These are phyloP conservation scores for Otis tarda DNA, from an alignment of 2,113 vertebrate genomes.

Conservation along the genomic window DNA sequence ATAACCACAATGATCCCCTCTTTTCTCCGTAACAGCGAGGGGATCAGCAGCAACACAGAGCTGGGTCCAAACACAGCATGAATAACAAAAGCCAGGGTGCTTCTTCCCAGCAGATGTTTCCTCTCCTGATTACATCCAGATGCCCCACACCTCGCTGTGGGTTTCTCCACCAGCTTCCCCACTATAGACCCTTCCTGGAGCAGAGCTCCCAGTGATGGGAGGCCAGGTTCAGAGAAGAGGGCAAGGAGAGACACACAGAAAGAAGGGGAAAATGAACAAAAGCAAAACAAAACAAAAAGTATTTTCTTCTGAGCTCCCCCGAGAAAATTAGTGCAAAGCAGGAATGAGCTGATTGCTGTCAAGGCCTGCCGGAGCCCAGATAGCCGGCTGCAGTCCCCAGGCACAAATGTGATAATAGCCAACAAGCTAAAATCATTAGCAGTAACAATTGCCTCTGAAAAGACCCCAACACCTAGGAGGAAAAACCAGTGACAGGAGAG, in stretches of 20 bases:
- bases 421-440: constrained; percentile 69
- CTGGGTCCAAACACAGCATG: background rate
- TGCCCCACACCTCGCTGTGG: background rate
- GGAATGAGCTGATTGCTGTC: constrained; percentile 61
- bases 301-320: background rate
- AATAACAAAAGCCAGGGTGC: background rate
- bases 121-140: background rate
- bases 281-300: background rate
- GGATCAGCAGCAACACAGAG: background rate
- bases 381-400: constrained; percentile 53
- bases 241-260: background rate
- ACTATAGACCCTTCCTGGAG: accelerated
- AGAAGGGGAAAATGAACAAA: accelerated
- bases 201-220: background rate
- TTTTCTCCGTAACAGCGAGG: background rate
- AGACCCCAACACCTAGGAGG: constrained; percentile 33
- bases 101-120: background rate
- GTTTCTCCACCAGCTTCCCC: background rate
- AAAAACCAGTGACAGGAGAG: background rate
- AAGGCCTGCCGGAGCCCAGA: constrained; percentile 50
- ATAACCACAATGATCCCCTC: constrained; percentile 9
- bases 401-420: constrained; percentile 64
- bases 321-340: constrained; percentile 55
- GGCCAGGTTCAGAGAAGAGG: background rate
- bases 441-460: constrained; percentile 47